phyloP scores from a whole-genome alignment of 2,888 invertebrate genomes.

The Notocelia uddmanniana region DNA sequence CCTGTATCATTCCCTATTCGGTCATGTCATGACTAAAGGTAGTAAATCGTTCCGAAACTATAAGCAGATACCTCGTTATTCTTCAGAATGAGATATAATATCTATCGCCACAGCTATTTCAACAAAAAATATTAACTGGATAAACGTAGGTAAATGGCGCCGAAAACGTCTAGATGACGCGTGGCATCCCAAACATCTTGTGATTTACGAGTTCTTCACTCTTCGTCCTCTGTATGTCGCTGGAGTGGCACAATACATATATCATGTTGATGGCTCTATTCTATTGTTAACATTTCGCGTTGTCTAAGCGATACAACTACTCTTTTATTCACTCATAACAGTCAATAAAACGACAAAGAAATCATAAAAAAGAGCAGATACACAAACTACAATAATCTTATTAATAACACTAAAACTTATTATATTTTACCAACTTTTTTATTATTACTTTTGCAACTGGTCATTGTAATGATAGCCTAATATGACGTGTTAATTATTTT shows the following conservation, averaged over 20 bases:
- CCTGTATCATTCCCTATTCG: background rate
- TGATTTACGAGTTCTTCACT: constrained; percentile 36
- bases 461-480: too few species aligned
- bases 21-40: background rate
- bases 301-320: constrained; percentile 4
- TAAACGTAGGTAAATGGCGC: constrained; percentile 41
- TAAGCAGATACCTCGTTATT: background rate
- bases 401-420: background rate
- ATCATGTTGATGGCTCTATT: constrained; percentile 23
- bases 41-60: background rate
- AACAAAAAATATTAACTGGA: constrained; percentile 39
- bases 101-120: constrained; percentile 43
- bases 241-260: constrained; percentile 22
- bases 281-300: constrained; percentile 9
- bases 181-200: constrained; percentile 37
- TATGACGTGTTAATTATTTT: too few species aligned
- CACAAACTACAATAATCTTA: background rate
- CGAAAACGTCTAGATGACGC: constrained; percentile 37
- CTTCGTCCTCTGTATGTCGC: constrained; percentile 13
- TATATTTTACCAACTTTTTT: too few species aligned
- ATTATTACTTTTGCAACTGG: too few species aligned
- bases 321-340: background rate
- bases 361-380: too few species aligned
- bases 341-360: too few species aligned
- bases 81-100: background rate